These are phyloP conservation scores for Danaus plexippus DNA, from an alignment of 1,140 invertebrate genomes.

Conservation along the genomic window DNA sequence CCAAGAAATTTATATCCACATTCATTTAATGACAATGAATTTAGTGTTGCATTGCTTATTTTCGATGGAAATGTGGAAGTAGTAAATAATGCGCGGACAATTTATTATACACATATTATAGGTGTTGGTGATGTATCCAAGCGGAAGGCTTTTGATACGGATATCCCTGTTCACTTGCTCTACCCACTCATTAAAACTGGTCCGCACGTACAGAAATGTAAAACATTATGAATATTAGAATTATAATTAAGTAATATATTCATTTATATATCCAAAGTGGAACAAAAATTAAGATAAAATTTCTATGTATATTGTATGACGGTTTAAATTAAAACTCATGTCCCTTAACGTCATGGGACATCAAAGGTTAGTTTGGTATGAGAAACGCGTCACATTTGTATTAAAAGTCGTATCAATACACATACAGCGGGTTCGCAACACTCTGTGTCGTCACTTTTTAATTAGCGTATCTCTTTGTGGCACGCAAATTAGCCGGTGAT, in stretches of 20 bases:
- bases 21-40: no score
- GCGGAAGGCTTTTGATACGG: constrained; percentile 25
- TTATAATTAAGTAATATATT: no score
- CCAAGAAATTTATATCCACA: no score
- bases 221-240: no score
- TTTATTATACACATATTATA: constrained; percentile 9
- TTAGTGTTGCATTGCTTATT: background rate
- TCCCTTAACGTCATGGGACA: background rate
- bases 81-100: background rate
- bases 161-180: constrained; percentile 25
- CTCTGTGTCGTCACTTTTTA: constrained; percentile 32
- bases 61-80: background rate
- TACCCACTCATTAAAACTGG: constrained; percentile 9
- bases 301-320: no score
- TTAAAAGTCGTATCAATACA: constrained; percentile 26
- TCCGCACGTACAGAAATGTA: no score
- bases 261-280: no score
- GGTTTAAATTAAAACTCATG: background rate
- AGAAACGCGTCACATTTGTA: constrained; percentile 12
- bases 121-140: constrained; percentile 15
- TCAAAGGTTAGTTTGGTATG: background rate
- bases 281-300: no score
- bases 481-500: constrained; percentile 31
- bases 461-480: constrained; percentile 31
- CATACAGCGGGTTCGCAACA: constrained; percentile 14